Percentiles rank a stretch among this genome's conserved stretches.
phyloP scores from a whole-genome alignment of 2,888 invertebrate genomes.

The Cataglyphis altisquamis region DNA sequence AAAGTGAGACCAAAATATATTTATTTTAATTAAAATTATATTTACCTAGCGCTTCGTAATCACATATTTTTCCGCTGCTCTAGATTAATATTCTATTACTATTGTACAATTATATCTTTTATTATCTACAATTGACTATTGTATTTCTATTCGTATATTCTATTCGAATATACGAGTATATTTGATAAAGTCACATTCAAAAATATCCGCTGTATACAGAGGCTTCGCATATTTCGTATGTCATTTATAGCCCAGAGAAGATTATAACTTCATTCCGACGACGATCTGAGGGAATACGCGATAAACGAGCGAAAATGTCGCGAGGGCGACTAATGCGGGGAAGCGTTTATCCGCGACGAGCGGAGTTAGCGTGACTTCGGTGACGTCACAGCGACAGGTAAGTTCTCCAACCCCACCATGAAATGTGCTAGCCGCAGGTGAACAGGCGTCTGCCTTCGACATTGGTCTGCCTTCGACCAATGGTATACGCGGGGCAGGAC shows the following conservation, averaged over 20 bases:
- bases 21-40: slow-evolving; percentile 5
- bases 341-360: slow-evolving; percentile 74
- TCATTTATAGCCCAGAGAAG: background rate
- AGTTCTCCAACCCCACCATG: slow-evolving; percentile 74
- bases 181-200: background rate
- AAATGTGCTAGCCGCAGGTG: slow-evolving; percentile 79
- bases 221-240: background rate
- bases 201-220: background rate
- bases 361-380: slow-evolving; percentile 79
- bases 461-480: slow-evolving; percentile 80
- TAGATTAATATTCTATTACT: background rate
- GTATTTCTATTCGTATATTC: background rate
- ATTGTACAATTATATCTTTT: background rate
- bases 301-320: slow-evolving; percentile 54
- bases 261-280: background rate
- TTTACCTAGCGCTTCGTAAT: background rate
- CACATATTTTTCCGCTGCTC: background rate
- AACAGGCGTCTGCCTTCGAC: slow-evolving; percentile 79
- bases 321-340: slow-evolving; percentile 52
- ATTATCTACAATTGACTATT: background rate
- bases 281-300: slow-evolving; percentile 25
- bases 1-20: background rate
- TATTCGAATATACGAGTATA: background rate
- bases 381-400: slow-evolving; percentile 82
- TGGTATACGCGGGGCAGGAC: slow-evolving; percentile 82